These are phyloP conservation scores for Anhinga anhinga DNA, from an alignment of 2,113 vertebrate genomes.

Conservation along the genomic window DNA sequence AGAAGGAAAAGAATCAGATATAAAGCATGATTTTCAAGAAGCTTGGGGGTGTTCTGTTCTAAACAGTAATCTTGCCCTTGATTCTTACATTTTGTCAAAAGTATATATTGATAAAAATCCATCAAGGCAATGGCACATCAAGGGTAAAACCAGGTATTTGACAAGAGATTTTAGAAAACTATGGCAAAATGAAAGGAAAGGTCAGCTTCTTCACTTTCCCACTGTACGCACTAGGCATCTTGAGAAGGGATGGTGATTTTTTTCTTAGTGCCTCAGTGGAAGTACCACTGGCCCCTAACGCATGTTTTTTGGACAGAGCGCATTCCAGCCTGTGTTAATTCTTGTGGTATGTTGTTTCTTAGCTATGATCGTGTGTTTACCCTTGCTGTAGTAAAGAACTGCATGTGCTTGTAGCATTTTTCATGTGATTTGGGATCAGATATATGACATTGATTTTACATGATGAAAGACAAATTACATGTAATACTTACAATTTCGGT, in stretches of 20 bases:
- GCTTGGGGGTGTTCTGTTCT: neutral
- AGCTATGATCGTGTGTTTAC: neutral
- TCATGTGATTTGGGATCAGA: neutral
- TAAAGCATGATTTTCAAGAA: neutral
- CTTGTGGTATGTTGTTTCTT: neutral
- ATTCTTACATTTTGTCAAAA: neutral
- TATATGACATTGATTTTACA: neutral
- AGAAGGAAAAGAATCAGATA: neutral
- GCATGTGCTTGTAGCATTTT: neutral
- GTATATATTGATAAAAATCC: neutral
- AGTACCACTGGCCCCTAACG: too few species aligned
- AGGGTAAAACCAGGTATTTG: neutral
- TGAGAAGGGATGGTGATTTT: neutral
- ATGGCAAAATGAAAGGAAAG: neutral
- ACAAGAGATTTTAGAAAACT: neutral
- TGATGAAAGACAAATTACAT: neutral
- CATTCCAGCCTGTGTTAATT: neutral
- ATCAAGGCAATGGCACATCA: neutral
- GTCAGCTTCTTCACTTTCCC: neutral
- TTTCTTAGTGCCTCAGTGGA: neutral
- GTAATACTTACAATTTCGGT: neutral
- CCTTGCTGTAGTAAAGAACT: neutral
- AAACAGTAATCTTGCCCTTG: neutral
- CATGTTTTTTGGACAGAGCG: too few species aligned
- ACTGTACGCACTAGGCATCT: neutral